These are phyloP conservation scores for Rugalucina vietnamica DNA, from an alignment of 2,888 invertebrate species.

Conservation along the genomic window DNA sequence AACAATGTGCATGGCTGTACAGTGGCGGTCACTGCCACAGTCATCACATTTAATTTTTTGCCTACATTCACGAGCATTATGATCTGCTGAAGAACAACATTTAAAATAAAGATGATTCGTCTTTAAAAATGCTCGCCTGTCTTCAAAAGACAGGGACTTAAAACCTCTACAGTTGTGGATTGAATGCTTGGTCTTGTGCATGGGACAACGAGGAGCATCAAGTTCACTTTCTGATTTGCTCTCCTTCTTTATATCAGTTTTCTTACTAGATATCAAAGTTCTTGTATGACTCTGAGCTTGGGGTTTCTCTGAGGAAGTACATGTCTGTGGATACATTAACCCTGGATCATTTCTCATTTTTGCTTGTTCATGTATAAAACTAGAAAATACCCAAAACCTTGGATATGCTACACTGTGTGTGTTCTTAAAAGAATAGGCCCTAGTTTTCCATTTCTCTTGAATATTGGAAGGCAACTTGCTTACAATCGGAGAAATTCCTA, in stretches of 20 bases:
- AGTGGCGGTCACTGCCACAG: conserved; percentile 32
- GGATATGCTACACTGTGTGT: conserved; percentile 47
- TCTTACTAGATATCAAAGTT: not conserved
- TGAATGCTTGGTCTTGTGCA: conserved; percentile 30
- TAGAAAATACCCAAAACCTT: conserved; percentile 54
- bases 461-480: conserved; percentile 57
- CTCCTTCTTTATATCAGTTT: not conserved
- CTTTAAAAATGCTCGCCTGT: conserved; percentile 36
- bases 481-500: conserved; percentile 55
- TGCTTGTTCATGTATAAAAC: conserved; percentile 52
- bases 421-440: conserved; percentile 53
- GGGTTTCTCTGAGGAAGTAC: not conserved
- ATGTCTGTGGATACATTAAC: conserved; percentile 31
- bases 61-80: conserved; percentile 31
- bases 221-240: not conserved
- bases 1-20: not conserved
- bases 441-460: conserved; percentile 58
- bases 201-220: conserved; percentile 21
- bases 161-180: conserved; percentile 40
- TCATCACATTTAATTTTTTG: conserved; percentile 34
- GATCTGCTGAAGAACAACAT: conserved; percentile 41
- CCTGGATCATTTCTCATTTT: conserved; percentile 53
- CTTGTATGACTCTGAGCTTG: not conserved
- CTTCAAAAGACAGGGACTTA: conserved; percentile 23
- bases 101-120: conserved; percentile 41